A percentile compares a stretch with the other conserved stretches of the same genome.
Evolutionary conservation across 1,140 invertebrate species (phyloP).

Genomic region (Philopotamus ludificatus): DNA sequence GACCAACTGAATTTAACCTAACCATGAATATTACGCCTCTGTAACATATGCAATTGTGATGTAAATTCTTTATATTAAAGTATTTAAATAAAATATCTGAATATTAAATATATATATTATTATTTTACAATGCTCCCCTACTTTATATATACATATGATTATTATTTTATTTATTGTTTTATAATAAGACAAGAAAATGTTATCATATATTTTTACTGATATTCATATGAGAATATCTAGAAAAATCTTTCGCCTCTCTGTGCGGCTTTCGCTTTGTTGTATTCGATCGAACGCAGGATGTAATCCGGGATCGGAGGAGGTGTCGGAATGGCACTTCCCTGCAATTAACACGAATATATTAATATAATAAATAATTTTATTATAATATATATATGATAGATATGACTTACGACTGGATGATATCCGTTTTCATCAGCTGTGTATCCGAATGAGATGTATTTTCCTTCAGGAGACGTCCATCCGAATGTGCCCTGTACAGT

Average conservation of each 20-base stretch:
- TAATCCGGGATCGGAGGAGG: conserved; percentile 51
- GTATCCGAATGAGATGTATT: conserved; percentile 50
- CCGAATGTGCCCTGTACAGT: conserved; percentile 51
- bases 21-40: no score
- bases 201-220: no score
- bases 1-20: no score
- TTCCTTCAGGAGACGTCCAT: conserved; percentile 51
- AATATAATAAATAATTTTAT: conserved; percentile 15
- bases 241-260: no score
- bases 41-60: no score
- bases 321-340: conserved; percentile 54
- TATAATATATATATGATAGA: not conserved
- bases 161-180: not conserved
- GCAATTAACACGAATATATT: conserved; percentile 40
- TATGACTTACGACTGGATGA: conserved; percentile 52
- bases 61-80: not conserved
- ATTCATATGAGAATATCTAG: no score
- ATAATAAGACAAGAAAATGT: not conserved
- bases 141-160: not conserved
- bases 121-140: not conserved
- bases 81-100: not conserved
- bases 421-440: conserved; percentile 60
- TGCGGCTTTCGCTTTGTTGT: conserved; percentile 41
- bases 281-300: conserved; percentile 52
- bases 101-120: not conserved